Evolutionary conservation across 2,888 invertebrate genomes (phyloP), one percentile per base, ranked within the genome.

Genomic region (Ganaspis brasiliensis): DNA sequence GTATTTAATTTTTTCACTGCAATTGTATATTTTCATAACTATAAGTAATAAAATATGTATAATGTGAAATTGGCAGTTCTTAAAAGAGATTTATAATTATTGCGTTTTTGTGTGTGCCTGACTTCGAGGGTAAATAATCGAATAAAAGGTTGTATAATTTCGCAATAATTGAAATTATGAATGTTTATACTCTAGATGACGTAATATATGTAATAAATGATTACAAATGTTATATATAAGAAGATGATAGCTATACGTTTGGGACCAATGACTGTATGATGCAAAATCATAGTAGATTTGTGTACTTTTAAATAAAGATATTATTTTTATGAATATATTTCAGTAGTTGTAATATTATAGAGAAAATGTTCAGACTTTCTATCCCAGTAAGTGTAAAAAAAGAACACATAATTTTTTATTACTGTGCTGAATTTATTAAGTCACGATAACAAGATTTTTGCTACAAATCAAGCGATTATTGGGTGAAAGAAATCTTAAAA

Each of bases 101-200:
- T 67, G 72, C 82, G 81, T 83, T 89, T 89, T 88, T 85, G 87
- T 87, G 87, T 89, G 90, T 91, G 91, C 90, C 91, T 91, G 91
- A 89, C 87, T 86, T 87, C 81, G 81, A 84, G 75, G 80, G 80
- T 81, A 80, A 86, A 83, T 31, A 31, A 31, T 31, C 31, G 31
- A 31, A 31, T 4, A 6, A 31, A 31, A 31, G 31, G 77, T 75
- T 75, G 78, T 81, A 73, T 72, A 81, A 79, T 49, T 76, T 59
- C 76, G 73, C 61, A 35, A 74, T 74, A 63, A 49, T 55, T 72
- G 14, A 73, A 74, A 75, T 72, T 52, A 37, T 81, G 79, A 83
- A 84, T 82, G 80, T 87, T 87, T 86, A 87, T 84, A 84, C 87
- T 88, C 86, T 86, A 90, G 83, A 88, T 90, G 85, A 87, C 87